phyloP scores from a whole-genome alignment of 2,888 invertebrate species.

The Andrena trimmerana region DNA sequence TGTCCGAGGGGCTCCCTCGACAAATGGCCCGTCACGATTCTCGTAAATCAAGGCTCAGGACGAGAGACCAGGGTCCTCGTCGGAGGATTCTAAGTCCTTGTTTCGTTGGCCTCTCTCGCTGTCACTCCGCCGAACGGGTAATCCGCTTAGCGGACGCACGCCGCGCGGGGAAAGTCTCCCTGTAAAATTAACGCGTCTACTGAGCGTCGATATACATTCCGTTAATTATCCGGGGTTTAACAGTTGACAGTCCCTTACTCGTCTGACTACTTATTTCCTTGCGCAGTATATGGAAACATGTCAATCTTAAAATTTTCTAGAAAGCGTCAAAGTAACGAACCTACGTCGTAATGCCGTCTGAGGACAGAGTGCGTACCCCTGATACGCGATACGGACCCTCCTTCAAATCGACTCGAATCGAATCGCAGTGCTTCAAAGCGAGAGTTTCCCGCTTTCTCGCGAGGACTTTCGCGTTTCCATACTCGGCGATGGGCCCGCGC shows the following conservation, averaged over 20 bases:
- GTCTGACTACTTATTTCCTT: no score
- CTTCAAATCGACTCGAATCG: neutral
- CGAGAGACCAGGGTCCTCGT: conserved; percentile 66
- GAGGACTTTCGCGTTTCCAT: conserved; percentile 2
- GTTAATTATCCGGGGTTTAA: conserved; percentile 46
- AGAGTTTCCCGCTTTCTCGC: conserved; percentile 21
- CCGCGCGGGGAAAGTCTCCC: conserved; percentile 41
- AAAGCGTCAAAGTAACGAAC: no score
- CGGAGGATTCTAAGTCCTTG: conserved; percentile 59
- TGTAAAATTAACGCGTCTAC: conserved; percentile 49
- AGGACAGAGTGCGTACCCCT: no score
- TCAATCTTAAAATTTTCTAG: no score
- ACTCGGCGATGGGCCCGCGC: conserved; percentile 13
- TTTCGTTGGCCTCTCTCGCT: conserved; percentile 54
- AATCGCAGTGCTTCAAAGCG: conserved; percentile 27
- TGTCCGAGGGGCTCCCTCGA: conserved; percentile 80
- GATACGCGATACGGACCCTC: no score
- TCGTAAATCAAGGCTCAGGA: conserved; percentile 83
- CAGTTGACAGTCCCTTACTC: neutral
- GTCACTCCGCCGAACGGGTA: conserved; percentile 64
- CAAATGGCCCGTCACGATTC: conserved; percentile 84
- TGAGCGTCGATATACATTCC: conserved; percentile 32
- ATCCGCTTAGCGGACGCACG: conserved; percentile 67
- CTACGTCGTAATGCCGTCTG: no score
- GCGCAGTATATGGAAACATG: no score